These are phyloP conservation scores for Merops nubicus DNA, from an alignment of 2,113 vertebrate genomes.

Conservation along the genomic window DNA sequence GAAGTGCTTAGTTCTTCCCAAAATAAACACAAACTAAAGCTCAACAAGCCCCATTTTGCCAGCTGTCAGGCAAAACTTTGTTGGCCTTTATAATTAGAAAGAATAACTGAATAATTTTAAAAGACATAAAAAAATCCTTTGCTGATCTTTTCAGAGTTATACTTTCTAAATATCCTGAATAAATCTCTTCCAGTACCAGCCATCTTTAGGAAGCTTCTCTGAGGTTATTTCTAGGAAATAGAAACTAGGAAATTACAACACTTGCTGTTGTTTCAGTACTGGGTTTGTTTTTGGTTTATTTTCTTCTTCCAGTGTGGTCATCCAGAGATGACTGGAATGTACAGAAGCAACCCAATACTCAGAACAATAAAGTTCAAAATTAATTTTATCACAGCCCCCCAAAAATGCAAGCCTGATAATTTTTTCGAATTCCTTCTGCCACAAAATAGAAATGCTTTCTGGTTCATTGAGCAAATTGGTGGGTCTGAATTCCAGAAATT, in stretches of 20 bases:
- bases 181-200: not conserved
- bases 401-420: slow-evolving; percentile 1
- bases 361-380: slow-evolving; percentile 16
- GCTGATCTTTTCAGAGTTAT: not conserved
- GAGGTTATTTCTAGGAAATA: slow-evolving; percentile 26
- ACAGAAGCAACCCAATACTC: not conserved
- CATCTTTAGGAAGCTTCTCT: not conserved
- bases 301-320: not conserved
- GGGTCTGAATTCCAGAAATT: slow-evolving; percentile 26
- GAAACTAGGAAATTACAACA: slow-evolving; percentile 13
- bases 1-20: not conserved
- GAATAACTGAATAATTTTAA: not conserved
- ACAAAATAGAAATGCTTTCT: slow-evolving; percentile 38
- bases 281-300: not conserved
- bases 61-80: not conserved
- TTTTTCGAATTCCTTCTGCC: slow-evolving; percentile 38
- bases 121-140: not conserved
- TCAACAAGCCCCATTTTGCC: not conserved
- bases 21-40: not conserved
- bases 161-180: not conserved
- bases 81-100: not conserved
- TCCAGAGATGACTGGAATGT: not conserved
- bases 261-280: slow-evolving; percentile 13
- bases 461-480: slow-evolving; percentile 38
- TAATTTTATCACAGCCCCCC: not conserved